Evolutionary conservation across 2,113 vertebrate genomes (phyloP), one percentile per base, ranked within the genome.

Genomic region (Cryptoleucopteryx plumbea): DNA sequence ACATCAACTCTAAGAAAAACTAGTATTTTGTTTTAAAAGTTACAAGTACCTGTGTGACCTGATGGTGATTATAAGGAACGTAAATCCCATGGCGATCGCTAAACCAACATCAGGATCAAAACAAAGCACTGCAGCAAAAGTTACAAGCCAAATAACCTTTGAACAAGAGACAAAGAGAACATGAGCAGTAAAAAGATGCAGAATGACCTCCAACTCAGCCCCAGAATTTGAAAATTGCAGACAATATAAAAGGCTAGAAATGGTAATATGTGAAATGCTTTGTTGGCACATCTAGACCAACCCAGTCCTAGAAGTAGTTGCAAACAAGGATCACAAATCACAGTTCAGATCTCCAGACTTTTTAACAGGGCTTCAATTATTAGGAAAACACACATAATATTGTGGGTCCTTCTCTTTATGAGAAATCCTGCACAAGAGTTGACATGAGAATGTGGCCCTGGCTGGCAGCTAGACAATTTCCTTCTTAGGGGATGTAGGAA

Each of bases 31-130:
- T 63, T 67, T 50, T 38, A 47, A 32, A 74, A 56, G 52, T 58
- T 58, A 25, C 45, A 79, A 75, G 62, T 97, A 98, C 98, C 98
- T 98, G 96, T 98, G 98, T 36, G 96, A 97, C 47, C 88, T 96
- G 13, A 98, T 58, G 26, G 95, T 93, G 93, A 95, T 82, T 43
- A 98, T 23, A 65, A 98, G 94, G 97, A 97, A 98, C 2, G 95
- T 23, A 72, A 95, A 97, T 66, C 79, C 25, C 47, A 96, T 8
- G 6, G 97, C 59, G 8, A 97, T 21, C 1, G n/a, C 50, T 16
- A 98, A 97, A 48, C 98, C 97, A 1, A 92, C 2, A 40, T 97
- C 97, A 40, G 98, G 92, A 66, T 97, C 98, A 88, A 98, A 93
- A 63, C 95, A 89, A 59, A 98, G 58, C 9, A 95, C 74, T 25